A percentile compares a stretch with the other conserved stretches of the same genome.
Conservation (phyloP, 2,113 vertebrate genomes). For the Brachyhypopomus occidentalis region DNA sequence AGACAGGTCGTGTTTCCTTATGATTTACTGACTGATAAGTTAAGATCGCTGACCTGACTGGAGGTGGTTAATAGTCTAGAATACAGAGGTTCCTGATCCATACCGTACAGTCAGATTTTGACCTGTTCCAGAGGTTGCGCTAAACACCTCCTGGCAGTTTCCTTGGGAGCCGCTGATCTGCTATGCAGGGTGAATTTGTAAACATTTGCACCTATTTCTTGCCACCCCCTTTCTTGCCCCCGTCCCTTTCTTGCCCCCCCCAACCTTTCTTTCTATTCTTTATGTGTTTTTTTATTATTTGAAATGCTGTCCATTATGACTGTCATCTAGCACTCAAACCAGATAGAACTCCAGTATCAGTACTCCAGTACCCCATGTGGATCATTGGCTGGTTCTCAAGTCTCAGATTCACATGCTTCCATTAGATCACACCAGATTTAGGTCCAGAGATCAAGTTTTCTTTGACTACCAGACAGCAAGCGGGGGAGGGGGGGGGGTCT, state of each 20-base stretch:
- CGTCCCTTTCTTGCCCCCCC: too few relatives aligned
- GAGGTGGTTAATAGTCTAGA: not conserved
- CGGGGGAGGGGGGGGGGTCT: constrained; percentile 41
- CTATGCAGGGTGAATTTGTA: too few relatives aligned
- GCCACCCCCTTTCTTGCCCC: too few relatives aligned
- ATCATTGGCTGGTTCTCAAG: constrained; percentile 40
- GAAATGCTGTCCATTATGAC: constrained; percentile 39
- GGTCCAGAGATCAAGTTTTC: constrained; percentile 38
- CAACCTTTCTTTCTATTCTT: not conserved
- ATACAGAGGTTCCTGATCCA: not conserved
- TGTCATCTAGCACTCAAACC: constrained; percentile 32
- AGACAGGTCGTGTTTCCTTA: not conserved
- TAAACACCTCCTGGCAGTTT: not conserved
- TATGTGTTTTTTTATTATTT: constrained; percentile 1
- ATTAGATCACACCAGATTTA: constrained; percentile 61
- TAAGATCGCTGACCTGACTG: not conserved
- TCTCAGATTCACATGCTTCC: not conserved
- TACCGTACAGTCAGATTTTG: not conserved
- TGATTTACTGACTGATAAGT: not conserved
- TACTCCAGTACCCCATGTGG: not conserved
- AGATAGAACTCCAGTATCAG: not conserved
- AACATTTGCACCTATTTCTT: too few relatives aligned
- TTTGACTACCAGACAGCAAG: constrained; percentile 42
- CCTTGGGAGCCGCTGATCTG: too few relatives aligned
- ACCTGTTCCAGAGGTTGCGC: not conserved